Evolutionary conservation across 2,888 invertebrate species (phyloP).

Genomic region (Torymus tubicola): DNA sequence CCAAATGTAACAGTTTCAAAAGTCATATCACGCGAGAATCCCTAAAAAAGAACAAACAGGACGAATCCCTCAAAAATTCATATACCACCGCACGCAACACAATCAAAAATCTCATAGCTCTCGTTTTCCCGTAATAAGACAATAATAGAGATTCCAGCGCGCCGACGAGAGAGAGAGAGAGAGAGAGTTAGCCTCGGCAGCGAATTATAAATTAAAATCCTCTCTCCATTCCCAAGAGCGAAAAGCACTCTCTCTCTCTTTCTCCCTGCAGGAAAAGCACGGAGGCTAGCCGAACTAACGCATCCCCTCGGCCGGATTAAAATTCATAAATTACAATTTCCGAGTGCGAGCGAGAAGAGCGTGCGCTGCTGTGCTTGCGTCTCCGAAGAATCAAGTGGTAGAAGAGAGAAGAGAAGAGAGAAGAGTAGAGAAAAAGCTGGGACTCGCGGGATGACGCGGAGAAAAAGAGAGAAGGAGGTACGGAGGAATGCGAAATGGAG

Average conservation of each 20-base stretch:
- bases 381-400: background rate
- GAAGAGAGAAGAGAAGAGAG: background rate
- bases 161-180: background rate
- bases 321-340: slow-evolving; percentile 59
- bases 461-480: background rate
- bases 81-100: background rate
- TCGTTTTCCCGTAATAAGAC: background rate
- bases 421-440: background rate
- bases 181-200: background rate
- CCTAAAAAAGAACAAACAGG: too few species aligned
- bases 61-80: too few species aligned
- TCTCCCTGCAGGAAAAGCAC: slow-evolving; percentile 37
- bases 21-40: too few species aligned
- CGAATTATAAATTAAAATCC: slow-evolving; percentile 58
- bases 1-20: too few species aligned
- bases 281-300: slow-evolving; percentile 39
- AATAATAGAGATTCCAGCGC: slow-evolving; percentile 30
- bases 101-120: slow-evolving; percentile 5
- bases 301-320: slow-evolving; percentile 53
- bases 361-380: too few species aligned
- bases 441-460: background rate
- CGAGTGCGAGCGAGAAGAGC: background rate
- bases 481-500: background rate
- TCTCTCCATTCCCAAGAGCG: background rate
- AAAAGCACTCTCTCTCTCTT: background rate